Conservation (phyloP, 2,888 invertebrate species). For the Drosophila atripex region DNA sequence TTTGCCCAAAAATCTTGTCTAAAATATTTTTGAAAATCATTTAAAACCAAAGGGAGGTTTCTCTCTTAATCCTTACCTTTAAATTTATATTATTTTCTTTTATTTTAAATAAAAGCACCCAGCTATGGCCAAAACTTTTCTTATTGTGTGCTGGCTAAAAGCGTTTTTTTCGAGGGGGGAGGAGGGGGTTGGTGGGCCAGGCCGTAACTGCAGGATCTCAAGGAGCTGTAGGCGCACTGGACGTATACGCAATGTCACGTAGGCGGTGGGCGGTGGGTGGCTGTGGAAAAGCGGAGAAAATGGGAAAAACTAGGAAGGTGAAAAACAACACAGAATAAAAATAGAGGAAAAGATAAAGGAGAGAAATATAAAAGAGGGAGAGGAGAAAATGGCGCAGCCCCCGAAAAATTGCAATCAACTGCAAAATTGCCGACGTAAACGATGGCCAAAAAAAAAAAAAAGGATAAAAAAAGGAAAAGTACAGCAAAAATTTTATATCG, state of each 20-base stretch:
- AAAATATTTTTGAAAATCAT: no score
- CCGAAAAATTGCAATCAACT: slow-evolving; percentile 81
- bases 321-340: slow-evolving; percentile 5
- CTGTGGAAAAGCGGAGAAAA: slow-evolving; percentile 4
- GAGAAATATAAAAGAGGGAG: slow-evolving; percentile 1
- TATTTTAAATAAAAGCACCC: neutral
- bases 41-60: no score
- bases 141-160: neutral
- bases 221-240: slow-evolving; percentile 58
- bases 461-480: slow-evolving; percentile 8
- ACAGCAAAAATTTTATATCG: slow-evolving; percentile 29
- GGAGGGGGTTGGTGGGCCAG: slow-evolving; percentile 18
- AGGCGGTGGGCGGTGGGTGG: slow-evolving; percentile 41
- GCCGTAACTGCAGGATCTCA: slow-evolving; percentile 12
- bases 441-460: slow-evolving; percentile 54
- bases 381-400: slow-evolving; percentile 67
- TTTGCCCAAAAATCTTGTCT: no score
- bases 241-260: slow-evolving; percentile 75
- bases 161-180: slow-evolving; percentile 9
- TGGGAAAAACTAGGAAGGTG: neutral
- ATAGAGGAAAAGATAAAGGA: neutral
- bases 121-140: neutral
- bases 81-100: neutral
- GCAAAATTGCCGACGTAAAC: slow-evolving; percentile 82
- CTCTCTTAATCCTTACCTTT: no score